phyloP scores from a whole-genome alignment of 2,888 invertebrate genomes.

The Drosophila ezoana region DNA sequence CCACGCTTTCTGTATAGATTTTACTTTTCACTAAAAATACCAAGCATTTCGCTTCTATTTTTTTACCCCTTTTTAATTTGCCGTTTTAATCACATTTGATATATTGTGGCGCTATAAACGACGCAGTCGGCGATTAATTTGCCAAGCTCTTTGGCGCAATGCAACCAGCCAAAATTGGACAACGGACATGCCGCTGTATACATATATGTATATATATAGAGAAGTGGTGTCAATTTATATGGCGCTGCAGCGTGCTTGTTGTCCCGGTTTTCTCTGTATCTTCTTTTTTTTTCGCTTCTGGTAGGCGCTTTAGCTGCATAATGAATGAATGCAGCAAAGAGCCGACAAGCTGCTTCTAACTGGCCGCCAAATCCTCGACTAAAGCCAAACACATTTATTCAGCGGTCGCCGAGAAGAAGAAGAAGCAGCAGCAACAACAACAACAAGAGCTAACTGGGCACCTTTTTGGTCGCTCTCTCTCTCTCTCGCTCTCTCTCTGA shows the following conservation, averaged over 20 bases:
- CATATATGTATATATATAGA: not conserved
- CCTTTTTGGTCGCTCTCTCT: constrained; percentile 7
- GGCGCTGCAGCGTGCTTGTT: constrained; percentile 31
- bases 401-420: constrained; percentile 52
- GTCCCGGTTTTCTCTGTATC: not conserved
- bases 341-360: constrained; percentile 60
- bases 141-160: constrained; percentile 67
- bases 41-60: not conserved
- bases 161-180: constrained; percentile 53
- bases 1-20: not conserved
- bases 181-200: constrained; percentile 13
- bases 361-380: constrained; percentile 72
- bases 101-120: constrained; percentile 66
- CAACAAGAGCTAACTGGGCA: constrained; percentile 9
- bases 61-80: constrained; percentile 37
- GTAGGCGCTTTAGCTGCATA: constrained; percentile 75
- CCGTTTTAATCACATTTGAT: constrained; percentile 78
- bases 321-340: constrained; percentile 77
- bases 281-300: constrained; percentile 7
- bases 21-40: not conserved
- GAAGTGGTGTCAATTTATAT: constrained; percentile 45
- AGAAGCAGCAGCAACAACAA: constrained; percentile 16
- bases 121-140: constrained; percentile 77
- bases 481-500: too few species aligned
- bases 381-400: constrained; percentile 79